Conservation (phyloP, 2,113 vertebrate genomes). For the Ptychochromis oligacanthus region DNA sequence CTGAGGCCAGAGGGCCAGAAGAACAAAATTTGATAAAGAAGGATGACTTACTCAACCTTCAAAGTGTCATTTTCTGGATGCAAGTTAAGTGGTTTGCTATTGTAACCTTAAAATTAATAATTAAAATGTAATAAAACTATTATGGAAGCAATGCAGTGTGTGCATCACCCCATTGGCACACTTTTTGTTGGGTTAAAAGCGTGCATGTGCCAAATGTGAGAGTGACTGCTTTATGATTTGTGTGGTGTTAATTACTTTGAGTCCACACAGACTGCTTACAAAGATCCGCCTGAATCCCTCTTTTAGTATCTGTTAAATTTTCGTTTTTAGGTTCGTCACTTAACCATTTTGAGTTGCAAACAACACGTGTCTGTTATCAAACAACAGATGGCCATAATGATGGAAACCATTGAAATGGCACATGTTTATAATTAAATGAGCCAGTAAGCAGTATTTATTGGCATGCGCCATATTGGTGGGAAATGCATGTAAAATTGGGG, state of each 20-base stretch:
- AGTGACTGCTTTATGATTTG: not conserved
- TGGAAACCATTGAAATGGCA: slow-evolving; percentile 42
- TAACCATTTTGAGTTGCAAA: slow-evolving; percentile 8
- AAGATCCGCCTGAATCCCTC: not conserved
- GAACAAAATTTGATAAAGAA: not conserved
- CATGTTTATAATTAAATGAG: slow-evolving; percentile 58
- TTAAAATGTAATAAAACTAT: not conserved
- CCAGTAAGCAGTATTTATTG: slow-evolving; percentile 50
- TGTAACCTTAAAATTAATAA: not conserved
- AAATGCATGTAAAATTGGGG: slow-evolving; percentile 31
- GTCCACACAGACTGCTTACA: not conserved
- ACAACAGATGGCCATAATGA: slow-evolving; percentile 52
- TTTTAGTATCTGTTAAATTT: slow-evolving; percentile 9
- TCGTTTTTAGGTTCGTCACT: slow-evolving; percentile 18
- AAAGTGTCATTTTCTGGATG: not conserved
- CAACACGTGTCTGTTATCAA: slow-evolving; percentile 41
- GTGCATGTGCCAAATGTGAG: not conserved
- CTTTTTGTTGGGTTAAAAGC: not conserved
- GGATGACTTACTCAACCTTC: not conserved
- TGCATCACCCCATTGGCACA: not conserved
- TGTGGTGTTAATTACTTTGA: not conserved
- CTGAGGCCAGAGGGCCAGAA: not conserved
- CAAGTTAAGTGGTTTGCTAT: not conserved
- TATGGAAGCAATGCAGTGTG: not conserved
- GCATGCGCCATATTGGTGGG: slow-evolving; percentile 22